phyloP scores from a whole-genome alignment of 2,797 vertebrate genomes.

The Macropodus opercularis region DNA sequence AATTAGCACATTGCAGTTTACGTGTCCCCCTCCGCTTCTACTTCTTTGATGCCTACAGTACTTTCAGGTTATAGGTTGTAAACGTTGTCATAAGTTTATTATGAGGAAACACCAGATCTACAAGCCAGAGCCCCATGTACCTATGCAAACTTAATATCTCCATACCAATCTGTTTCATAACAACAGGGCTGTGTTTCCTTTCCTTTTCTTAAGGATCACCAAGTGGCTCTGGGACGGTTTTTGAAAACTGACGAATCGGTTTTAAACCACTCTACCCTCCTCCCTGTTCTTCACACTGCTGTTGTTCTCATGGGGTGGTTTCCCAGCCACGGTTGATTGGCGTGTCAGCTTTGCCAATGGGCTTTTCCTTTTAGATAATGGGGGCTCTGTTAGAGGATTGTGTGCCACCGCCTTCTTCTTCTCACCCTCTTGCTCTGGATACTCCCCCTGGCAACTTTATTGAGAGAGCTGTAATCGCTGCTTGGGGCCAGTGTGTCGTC shows the following conservation, averaged over 20 bases:
- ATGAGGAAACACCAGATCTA: constrained; percentile 27
- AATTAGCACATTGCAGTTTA: constrained; percentile 30
- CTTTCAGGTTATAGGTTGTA: constrained; percentile 57
- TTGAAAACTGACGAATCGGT: constrained; percentile 61
- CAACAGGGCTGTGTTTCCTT: constrained; percentile 70
- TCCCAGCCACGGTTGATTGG: constrained; percentile 65
- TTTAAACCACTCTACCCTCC: constrained; percentile 44
- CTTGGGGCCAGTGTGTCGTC: constrained; percentile 79
- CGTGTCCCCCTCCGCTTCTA: constrained; percentile 7
- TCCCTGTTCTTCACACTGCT: constrained; percentile 36
- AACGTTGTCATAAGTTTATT: constrained; percentile 46
- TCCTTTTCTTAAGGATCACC: constrained; percentile 54
- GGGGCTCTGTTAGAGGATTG: constrained; percentile 65
- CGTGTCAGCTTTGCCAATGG: constrained; percentile 69
- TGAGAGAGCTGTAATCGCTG: constrained; percentile 79
- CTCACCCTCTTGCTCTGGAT: constrained; percentile 65
- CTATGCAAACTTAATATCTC: constrained; percentile 62
- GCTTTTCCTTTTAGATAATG: constrained; percentile 70
- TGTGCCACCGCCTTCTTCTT: constrained; percentile 67
- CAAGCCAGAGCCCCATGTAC: constrained; percentile 22
- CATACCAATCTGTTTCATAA: constrained; percentile 43
- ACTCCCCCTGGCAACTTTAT: constrained; percentile 73
- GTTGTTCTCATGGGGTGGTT: constrained; percentile 62
- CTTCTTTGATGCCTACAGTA: constrained; percentile 61
- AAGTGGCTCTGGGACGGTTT: constrained; percentile 61